Evolutionary conservation across 2,888 invertebrate species (phyloP).

Genomic region (Agrochola macilenta): DNA sequence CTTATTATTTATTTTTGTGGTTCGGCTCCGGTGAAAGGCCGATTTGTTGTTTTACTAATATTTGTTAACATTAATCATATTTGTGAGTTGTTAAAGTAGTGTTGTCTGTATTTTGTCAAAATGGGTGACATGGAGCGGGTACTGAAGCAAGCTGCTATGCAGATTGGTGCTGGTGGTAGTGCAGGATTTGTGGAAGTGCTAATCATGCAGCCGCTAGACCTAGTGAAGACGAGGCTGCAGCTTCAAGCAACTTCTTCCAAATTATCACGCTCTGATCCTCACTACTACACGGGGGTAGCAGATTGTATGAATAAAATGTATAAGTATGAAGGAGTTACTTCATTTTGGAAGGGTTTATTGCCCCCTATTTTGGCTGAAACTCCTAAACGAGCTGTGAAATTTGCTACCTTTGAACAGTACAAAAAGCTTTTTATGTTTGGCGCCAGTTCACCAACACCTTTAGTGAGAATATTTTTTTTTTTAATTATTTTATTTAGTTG

Average conservation of each 20-base stretch:
- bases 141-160: slow-evolving; percentile 94
- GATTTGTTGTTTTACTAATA: neutral
- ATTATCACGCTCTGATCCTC: slow-evolving; percentile 84
- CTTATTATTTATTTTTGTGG: slow-evolving; percentile 57
- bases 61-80: neutral
- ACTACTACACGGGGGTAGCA: slow-evolving; percentile 94
- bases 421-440: slow-evolving; percentile 96
- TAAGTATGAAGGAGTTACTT: slow-evolving; percentile 94
- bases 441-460: slow-evolving; percentile 93
- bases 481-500: slow-evolving; percentile 38
- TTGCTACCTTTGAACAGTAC: slow-evolving; percentile 98
- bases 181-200: slow-evolving; percentile 98
- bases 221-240: slow-evolving; percentile 95
- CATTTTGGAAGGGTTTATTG: slow-evolving; percentile 98
- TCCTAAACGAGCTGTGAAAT: slow-evolving; percentile 98
- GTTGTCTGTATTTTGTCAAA: slow-evolving; percentile 53
- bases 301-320: slow-evolving; percentile 98
- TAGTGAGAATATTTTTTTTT: slow-evolving; percentile 87
- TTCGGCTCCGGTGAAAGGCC: slow-evolving; percentile 9
- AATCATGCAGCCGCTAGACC: slow-evolving; percentile 98
- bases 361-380: slow-evolving; percentile 98
- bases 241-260: slow-evolving; percentile 78
- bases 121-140: slow-evolving; percentile 86
- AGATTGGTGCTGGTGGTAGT: slow-evolving; percentile 96
- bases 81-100: slow-evolving; percentile 2